These are phyloP conservation scores for Caracal caracal DNA, from an alignment of 2,113 vertebrate genomes.

Conservation along the genomic window DNA sequence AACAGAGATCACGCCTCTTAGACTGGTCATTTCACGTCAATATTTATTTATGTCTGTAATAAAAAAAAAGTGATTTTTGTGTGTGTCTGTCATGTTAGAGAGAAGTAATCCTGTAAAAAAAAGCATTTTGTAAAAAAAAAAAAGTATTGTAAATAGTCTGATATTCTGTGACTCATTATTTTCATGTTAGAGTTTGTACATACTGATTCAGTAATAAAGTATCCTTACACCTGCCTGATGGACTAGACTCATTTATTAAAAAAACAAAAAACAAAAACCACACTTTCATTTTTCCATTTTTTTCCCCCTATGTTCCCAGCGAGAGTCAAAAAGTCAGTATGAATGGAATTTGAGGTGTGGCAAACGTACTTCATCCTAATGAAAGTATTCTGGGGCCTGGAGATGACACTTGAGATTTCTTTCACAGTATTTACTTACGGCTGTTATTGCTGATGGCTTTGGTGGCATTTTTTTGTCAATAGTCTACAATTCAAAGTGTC, in stretches of 20 bases:
- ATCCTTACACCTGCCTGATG: conserved; percentile 75
- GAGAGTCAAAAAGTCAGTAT: rapidly evolving
- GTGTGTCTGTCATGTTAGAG: conserved; percentile 87
- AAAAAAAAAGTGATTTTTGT: conserved; percentile 85
- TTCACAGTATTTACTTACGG: neutral
- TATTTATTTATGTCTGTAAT: conserved; percentile 98
- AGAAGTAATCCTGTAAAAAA: conserved; percentile 89
- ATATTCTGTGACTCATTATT: conserved; percentile 89
- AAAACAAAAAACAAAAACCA: neutral
- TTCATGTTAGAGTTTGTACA: conserved; percentile 94
- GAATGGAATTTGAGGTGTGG: neutral
- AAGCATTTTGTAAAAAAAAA: conserved; percentile 92
- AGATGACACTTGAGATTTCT: neutral
- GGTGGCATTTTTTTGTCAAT: neutral
- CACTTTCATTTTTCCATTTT: neutral
- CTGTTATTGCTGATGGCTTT: neutral
- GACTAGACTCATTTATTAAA: conserved; percentile 49
- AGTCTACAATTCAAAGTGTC: neutral
- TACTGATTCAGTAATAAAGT: conserved; percentile 95
- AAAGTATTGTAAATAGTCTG: conserved; percentile 94
- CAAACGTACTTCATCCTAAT: neutral
- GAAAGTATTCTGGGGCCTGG: neutral
- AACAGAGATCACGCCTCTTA: conserved; percentile 90
- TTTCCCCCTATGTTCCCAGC: neutral
- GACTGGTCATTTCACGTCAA: conserved; percentile 90